Base-by-base conservation (phyloP, 1,140 invertebrate species). In the Saccostrea echinata region DNA sequence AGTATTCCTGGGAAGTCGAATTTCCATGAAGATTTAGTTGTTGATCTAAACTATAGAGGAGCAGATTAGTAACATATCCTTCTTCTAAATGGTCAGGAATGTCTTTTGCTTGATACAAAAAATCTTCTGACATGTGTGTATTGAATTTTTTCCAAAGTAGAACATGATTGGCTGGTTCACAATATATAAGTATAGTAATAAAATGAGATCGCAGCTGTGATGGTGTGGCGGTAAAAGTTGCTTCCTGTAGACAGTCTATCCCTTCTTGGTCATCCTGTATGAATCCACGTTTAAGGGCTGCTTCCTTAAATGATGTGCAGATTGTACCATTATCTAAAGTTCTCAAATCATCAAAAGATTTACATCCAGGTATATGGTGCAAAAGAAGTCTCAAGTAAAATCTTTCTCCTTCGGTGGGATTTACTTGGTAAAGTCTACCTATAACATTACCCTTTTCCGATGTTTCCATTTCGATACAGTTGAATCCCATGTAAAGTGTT, bases 301-400 rank as follows among this genome's bases (percentile, higher is more conserved):
- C 30, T 33, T 84, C 27, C 33, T 84, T 84, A 33, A 84, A 84
- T 30, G 84, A 30, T 8, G 21, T 33, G 33, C 55, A 84, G 16
- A 84, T 16, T 33, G 84, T 61, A 33, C 84, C 84, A 35, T 64
- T 84, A 21, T 85, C 53, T 52, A 88, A 27, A 61, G 35, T 88
- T 24, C 24, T 30, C 35, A 88, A 51, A 83, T 86, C 84, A 12
- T 61, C 27, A 84, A 86, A 88, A 24, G 76, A 88, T 57, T 30
- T 86, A 18, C 51, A 80, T 3, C 84, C 76, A 30, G 53, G 43
- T 4, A 64, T 35, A 16, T 64, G 35, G 27, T 86, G 88, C 8
- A 86, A 52, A 3, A 88, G 71, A 21, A 86, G 53, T n/a, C 88
- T n/a, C 0, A 86, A 57, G 35, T 61, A 88, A 24, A 88, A 88